Conservation (phyloP, 2,113 vertebrate genomes). For the Thunnus maccoyii region DNA sequence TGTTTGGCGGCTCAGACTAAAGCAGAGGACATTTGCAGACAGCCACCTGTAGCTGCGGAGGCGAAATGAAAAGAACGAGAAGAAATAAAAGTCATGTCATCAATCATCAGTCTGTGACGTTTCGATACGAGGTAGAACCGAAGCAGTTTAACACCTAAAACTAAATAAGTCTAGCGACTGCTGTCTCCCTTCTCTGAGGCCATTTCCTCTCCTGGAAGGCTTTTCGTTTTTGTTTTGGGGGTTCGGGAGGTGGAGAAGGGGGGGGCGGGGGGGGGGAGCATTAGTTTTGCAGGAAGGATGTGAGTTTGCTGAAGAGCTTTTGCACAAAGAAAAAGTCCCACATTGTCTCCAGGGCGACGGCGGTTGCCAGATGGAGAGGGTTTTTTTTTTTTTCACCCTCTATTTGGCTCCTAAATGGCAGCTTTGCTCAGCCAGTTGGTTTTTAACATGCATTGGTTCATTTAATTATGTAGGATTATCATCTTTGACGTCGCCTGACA, state of each 20-base stretch:
- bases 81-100: background rate
- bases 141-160: background rate
- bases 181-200: slow-evolving; percentile 22
- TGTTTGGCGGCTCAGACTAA: background rate
- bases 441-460: slow-evolving; percentile 13
- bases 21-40: background rate
- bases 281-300: slow-evolving; percentile 80
- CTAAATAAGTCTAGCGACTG: background rate
- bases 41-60: slow-evolving; percentile 2
- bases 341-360: slow-evolving; percentile 63
- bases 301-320: slow-evolving; percentile 82
- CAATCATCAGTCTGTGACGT: background rate
- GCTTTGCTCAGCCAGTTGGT: slow-evolving; percentile 2
- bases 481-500: slow-evolving; percentile 6
- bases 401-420: slow-evolving; percentile 27
- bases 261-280: background rate
- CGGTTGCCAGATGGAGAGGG: slow-evolving; percentile 42
- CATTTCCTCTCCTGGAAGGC: slow-evolving; percentile 74
- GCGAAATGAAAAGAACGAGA: background rate
- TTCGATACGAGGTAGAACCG: background rate
- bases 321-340: slow-evolving; percentile 74
- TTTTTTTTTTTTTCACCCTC: slow-evolving; percentile 8
- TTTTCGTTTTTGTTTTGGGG: slow-evolving; percentile 36
- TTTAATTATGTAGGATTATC: background rate
- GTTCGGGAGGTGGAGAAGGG: background rate